Evolutionary conservation across 2,888 invertebrate species (phyloP), one percentile per base, ranked within the genome.

Genomic region (Phorcus lineatus): DNA sequence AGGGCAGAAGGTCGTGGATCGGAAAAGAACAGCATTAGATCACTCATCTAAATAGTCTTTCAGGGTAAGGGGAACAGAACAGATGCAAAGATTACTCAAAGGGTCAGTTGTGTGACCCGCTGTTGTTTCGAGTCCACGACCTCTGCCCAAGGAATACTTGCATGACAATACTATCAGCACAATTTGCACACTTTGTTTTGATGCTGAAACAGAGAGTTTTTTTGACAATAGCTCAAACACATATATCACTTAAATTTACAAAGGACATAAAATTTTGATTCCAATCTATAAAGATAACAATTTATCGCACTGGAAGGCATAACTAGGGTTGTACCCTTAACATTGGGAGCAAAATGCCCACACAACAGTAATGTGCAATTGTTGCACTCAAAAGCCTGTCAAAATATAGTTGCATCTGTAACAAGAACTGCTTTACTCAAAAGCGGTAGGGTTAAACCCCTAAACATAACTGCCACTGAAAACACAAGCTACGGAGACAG

Each of bases 401-500:
- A 70, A 70, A 70, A 70, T 70, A 70, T 70, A 70, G 70, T 70
- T 70, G 70, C 70, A 70, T 70, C 70, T 70, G 70, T 70, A 70
- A 70, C 70, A 70, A 70, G 70, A 70, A 70, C 11, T 70, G 19
- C 36, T 31, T 36, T 70, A 70, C 70, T 70, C 40, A 36, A 28
- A 70, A 70, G 70, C 70, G 19, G 40, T 19, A 36, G 70, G 70
- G 70, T 70, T 70, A 40, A 36, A 70, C 70, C 70, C 70, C 19
- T 36, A 40, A 70, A 70, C 70, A 70, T 62, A 62, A 62, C 62
- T 62, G 28, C 62, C 62, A 62, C 62, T 62, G 62, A 62, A 62
- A 62, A 22, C 28, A 62, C 19, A 62, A 16, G 62, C 47, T 47
- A 28, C 62, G 13, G 62, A 62, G 62, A 62, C 62, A 62, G 6